Conservation (phyloP, 2,797 vertebrate genomes). For the Apogon talboti region DNA sequence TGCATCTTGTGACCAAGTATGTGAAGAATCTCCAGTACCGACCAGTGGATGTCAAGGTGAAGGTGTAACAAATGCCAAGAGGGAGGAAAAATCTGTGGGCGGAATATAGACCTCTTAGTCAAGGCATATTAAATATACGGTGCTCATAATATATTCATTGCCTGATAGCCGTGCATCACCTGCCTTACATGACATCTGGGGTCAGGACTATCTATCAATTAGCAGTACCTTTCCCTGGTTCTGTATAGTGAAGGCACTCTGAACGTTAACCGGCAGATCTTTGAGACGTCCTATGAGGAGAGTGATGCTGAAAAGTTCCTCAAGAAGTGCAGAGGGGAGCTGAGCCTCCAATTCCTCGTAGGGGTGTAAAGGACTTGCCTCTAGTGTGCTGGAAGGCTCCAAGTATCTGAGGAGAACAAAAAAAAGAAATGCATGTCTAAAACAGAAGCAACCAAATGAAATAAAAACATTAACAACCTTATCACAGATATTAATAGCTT, state of each 20-base stretch:
- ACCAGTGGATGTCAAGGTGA: constrained; percentile 94
- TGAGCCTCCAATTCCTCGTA: constrained; percentile 87
- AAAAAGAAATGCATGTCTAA: neutral
- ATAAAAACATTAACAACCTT: neutral
- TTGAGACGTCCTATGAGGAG: constrained; percentile 87
- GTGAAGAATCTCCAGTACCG: constrained; percentile 92
- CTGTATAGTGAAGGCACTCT: constrained; percentile 88
- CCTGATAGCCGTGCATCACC: neutral
- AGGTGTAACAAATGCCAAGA: constrained; percentile 97
- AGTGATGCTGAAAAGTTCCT: constrained; percentile 90
- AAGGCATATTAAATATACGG: neutral
- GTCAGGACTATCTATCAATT: neutral
- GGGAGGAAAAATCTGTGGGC: constrained; percentile 89
- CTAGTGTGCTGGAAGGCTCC: constrained; percentile 77
- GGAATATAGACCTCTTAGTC: constrained; percentile 10
- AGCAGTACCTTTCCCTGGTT: constrained; percentile 90
- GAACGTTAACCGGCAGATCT: constrained; percentile 86
- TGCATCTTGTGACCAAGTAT: constrained; percentile 89
- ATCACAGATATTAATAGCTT: neutral
- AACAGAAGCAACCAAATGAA: neutral
- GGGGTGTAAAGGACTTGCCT: constrained; percentile 79
- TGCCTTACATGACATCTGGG: neutral
- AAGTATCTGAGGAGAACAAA: constrained; percentile 58
- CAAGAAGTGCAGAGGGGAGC: constrained; percentile 89
- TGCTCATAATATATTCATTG: constrained; percentile 5